phyloP scores from a whole-genome alignment of 64 coral and sea anemone genomes.

The Montipora capricornis region DNA sequence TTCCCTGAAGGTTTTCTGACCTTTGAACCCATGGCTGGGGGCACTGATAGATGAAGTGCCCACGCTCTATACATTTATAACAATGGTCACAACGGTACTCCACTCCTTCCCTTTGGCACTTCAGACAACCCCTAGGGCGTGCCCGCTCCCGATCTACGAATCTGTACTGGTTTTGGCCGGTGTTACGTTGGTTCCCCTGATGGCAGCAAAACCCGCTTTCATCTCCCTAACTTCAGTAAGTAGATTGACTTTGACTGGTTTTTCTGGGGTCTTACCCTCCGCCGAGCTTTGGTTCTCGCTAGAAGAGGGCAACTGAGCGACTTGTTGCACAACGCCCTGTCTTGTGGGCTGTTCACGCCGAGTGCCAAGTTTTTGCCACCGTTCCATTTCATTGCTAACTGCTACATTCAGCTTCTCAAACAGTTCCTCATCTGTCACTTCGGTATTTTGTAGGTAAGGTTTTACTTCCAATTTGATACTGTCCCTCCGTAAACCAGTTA shows the following conservation, averaged over 20 bases:
- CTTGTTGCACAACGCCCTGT: background rate
- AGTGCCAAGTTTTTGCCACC: background rate
- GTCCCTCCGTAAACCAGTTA: background rate
- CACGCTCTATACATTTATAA: background rate
- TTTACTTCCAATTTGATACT: background rate
- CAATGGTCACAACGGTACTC: conserved; percentile 33
- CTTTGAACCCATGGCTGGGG: too few relatives aligned
- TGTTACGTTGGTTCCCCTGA: too few relatives aligned
- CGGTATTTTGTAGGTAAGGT: background rate
- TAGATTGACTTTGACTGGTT: background rate
- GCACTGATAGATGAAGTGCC: too few relatives aligned
- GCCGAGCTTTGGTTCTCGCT: background rate
- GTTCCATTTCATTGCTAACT: conserved; percentile 11
- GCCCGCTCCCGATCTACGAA: too few relatives aligned
- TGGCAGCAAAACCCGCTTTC: background rate
- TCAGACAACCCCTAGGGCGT: background rate
- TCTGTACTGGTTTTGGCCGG: background rate
- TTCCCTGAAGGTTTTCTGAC: background rate
- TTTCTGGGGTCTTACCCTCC: background rate
- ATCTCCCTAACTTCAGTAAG: background rate
- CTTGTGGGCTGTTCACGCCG: background rate
- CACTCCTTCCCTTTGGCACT: conserved; percentile 7
- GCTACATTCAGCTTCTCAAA: background rate
- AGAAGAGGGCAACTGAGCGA: background rate
- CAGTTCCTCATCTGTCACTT: background rate